A percentile compares a stretch with the other conserved stretches of the same genome.
phyloP scores from a whole-genome alignment of 2,113 vertebrate species.

The Caracal caracal region DNA sequence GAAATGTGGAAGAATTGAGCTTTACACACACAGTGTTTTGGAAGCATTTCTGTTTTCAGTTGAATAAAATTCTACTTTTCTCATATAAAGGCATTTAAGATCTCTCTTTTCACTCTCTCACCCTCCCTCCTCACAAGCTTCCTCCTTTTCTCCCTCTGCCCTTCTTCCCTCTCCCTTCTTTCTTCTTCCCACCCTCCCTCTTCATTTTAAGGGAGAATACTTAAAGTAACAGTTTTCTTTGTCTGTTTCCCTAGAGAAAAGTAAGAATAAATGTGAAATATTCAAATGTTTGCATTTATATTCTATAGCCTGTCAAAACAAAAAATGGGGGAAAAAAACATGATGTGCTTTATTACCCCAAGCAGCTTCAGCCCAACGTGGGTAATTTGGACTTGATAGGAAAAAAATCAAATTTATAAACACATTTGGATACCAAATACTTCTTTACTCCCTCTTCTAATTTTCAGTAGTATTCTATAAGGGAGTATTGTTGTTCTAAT shows the following conservation, averaged over 20 bases:
- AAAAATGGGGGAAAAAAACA: background rate
- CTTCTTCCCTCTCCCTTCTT: background rate
- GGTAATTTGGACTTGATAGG: background rate
- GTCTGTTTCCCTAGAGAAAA: slow-evolving; percentile 23
- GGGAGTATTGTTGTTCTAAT: background rate
- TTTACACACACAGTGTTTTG: slow-evolving; percentile 32
- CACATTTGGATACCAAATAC: background rate
- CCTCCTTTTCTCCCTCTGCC: too few relatives aligned
- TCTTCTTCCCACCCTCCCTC: background rate
- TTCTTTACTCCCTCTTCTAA: background rate
- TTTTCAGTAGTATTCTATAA: background rate
- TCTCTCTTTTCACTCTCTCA: background rate
- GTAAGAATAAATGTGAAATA: slow-evolving; percentile 35
- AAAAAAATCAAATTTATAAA: background rate
- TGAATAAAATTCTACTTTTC: background rate
- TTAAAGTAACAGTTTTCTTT: background rate
- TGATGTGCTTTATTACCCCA: background rate
- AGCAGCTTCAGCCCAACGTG: background rate
- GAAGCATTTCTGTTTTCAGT: background rate
- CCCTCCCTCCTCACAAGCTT: background rate
- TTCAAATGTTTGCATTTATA: slow-evolving; percentile 23
- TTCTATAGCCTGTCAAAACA: background rate
- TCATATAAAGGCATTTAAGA: background rate
- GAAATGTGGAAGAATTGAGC: slow-evolving; percentile 14
- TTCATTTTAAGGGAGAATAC: slow-evolving; percentile 23